These are phyloP conservation scores for Pteropus rufus DNA, from an alignment of 2,797 vertebrate species.

Conservation along the genomic window DNA sequence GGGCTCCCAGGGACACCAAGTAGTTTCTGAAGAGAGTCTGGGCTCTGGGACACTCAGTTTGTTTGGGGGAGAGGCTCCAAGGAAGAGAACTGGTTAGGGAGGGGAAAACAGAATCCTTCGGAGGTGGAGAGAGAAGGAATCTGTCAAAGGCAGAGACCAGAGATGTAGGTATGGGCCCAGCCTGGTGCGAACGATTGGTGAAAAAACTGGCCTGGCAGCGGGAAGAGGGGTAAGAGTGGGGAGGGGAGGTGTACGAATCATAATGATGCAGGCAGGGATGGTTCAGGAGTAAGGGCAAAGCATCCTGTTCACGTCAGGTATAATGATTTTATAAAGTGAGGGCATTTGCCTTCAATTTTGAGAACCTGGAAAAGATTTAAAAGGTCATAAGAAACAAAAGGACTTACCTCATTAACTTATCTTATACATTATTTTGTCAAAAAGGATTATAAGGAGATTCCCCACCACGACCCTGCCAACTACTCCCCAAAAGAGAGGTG, in stretches of 20 bases:
- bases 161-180: background rate
- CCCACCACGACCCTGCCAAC: background rate
- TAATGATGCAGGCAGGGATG: background rate
- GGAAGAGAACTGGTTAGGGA: background rate
- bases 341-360: background rate
- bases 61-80: too few relatives aligned
- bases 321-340: background rate
- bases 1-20: background rate
- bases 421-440: background rate
- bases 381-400: background rate
- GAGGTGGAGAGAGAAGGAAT: background rate
- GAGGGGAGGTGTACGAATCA: background rate
- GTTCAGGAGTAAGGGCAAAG: background rate
- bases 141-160: background rate
- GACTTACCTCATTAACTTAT: background rate
- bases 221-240: background rate
- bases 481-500: too few relatives aligned
- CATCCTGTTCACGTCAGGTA: accelerated
- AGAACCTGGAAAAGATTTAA: background rate
- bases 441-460: background rate
- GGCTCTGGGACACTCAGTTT: background rate
- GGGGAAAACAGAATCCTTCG: background rate
- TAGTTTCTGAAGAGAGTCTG: background rate
- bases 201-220: background rate
- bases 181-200: accelerated